Percentiles rank a stretch among this genome's conserved stretches.
These are phyloP conservation scores for Callyntrura guangdongensis DNA, from an alignment of 2,888 invertebrate genomes.

Conservation along the genomic window DNA sequence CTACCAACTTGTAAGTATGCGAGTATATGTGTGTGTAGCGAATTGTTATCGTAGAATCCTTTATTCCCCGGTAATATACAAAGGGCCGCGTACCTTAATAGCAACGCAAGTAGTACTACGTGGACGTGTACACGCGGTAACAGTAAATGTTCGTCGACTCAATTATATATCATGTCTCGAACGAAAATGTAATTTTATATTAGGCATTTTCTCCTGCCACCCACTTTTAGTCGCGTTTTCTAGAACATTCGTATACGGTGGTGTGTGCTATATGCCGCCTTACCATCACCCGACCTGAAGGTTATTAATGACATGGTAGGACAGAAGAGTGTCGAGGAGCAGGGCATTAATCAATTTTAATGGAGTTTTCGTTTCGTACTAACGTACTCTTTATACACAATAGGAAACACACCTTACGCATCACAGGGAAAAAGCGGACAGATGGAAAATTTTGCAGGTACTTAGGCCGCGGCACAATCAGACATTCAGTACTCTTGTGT, in stretches of 20 bases:
- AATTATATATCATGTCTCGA: slow-evolving; percentile 41
- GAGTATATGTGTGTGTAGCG: too few species aligned
- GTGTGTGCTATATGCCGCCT: background rate
- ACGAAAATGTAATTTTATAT: slow-evolving; percentile 34
- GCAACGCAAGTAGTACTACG: background rate
- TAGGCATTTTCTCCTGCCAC: slow-evolving; percentile 36
- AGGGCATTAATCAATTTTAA: slow-evolving; percentile 74
- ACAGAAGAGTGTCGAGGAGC: slow-evolving; percentile 42
- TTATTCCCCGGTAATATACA: slow-evolving; percentile 49
- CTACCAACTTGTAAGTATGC: slow-evolving; percentile 34
- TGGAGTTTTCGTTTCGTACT: slow-evolving; percentile 53
- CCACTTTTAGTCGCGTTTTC: background rate
- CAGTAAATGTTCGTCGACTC: background rate
- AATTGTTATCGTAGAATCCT: slow-evolving; percentile 35
- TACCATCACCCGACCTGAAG: slow-evolving; percentile 59
- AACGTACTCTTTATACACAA: background rate
- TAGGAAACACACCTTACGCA: background rate
- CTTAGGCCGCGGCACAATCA: slow-evolving; percentile 9
- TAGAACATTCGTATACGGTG: background rate
- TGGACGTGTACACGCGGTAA: background rate
- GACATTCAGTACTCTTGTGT: slow-evolving; percentile 14
- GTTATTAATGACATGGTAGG: slow-evolving; percentile 72
- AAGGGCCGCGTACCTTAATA: background rate
- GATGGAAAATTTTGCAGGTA: background rate
- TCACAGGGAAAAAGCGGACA: background rate